Percentiles rank a stretch among this genome's conserved stretches.
These are phyloP conservation scores for Hiodon alosoides DNA, from an alignment of 2,113 vertebrate species.

Conservation along the genomic window DNA sequence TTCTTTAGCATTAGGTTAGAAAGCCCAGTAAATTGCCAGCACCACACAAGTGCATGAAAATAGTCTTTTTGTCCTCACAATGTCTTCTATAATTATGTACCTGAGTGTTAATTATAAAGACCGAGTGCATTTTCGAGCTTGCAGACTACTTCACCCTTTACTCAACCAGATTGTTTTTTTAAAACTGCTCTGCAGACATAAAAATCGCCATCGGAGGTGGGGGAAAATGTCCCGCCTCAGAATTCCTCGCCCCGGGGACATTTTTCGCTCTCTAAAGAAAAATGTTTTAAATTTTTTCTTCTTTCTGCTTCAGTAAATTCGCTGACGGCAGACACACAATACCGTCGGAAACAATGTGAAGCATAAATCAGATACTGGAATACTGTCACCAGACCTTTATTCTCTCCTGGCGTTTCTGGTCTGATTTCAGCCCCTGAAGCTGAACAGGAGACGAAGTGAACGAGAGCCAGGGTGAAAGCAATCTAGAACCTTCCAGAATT, in stretches of 20 bases:
- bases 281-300: conserved; percentile 3
- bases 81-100: conserved; percentile 38
- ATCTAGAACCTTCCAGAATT: background rate
- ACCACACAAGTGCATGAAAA: conserved; percentile 37
- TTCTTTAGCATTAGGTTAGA: conserved; percentile 34
- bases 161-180: conserved; percentile 12
- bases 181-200: background rate
- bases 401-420: background rate
- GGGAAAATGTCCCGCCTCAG: background rate
- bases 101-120: conserved; percentile 39
- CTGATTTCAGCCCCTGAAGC: background rate
- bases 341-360: background rate
- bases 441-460: background rate
- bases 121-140: conserved; percentile 30
- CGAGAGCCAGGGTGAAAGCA: background rate
- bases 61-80: conserved; percentile 35
- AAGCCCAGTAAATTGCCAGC: conserved; percentile 33
- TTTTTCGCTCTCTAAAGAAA: background rate
- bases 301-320: background rate
- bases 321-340: conserved; percentile 6
- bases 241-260: background rate
- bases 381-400: background rate
- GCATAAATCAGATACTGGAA: conserved; percentile 13
- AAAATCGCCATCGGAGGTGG: background rate
- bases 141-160: conserved; percentile 33